phyloP scores from a whole-genome alignment of 2,797 vertebrate genomes.

The Taenioides sp. region DNA sequence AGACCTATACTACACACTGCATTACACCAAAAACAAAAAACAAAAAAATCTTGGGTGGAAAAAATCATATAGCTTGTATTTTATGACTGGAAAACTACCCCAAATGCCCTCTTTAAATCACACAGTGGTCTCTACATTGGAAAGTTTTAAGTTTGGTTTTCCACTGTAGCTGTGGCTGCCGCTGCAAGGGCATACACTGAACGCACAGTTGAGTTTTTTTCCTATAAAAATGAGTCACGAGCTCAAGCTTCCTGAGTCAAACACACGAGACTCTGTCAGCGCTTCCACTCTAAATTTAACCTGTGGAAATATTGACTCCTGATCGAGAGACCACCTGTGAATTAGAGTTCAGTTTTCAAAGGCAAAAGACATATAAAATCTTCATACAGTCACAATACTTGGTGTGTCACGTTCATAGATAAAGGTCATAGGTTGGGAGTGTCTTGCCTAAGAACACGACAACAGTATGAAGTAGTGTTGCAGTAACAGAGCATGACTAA shows the following conservation, averaged over 20 bases:
- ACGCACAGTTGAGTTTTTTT: not conserved
- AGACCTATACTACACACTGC: too few relatives aligned
- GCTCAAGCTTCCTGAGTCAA: conserved; percentile 23
- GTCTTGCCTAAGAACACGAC: too few relatives aligned
- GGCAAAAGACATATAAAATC: too few relatives aligned
- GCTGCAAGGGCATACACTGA: conserved; percentile 7
- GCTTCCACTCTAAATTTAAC: conserved; percentile 36
- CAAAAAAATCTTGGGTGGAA: not conserved
- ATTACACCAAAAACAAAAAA: not conserved
- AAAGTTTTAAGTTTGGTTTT: not conserved
- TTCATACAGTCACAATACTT: too few relatives aligned
- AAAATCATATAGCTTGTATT: not conserved
- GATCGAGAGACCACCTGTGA: not conserved
- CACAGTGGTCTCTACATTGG: not conserved
- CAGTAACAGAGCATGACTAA: too few relatives aligned
- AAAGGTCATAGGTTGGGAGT: too few relatives aligned
- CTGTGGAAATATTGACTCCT: conserved; percentile 23
- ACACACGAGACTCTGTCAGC: conserved; percentile 24
- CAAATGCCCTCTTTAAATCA: not conserved
- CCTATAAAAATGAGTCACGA: conserved; percentile 43
- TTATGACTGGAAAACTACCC: not conserved
- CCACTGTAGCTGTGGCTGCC: not conserved
- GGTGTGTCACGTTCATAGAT: too few relatives aligned
- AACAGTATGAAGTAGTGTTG: too few relatives aligned
- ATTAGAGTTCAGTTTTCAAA: too few relatives aligned